These are phyloP conservation scores for Mirounga angustirostris DNA, from an alignment of 2,113 vertebrate species.

Conservation along the genomic window DNA sequence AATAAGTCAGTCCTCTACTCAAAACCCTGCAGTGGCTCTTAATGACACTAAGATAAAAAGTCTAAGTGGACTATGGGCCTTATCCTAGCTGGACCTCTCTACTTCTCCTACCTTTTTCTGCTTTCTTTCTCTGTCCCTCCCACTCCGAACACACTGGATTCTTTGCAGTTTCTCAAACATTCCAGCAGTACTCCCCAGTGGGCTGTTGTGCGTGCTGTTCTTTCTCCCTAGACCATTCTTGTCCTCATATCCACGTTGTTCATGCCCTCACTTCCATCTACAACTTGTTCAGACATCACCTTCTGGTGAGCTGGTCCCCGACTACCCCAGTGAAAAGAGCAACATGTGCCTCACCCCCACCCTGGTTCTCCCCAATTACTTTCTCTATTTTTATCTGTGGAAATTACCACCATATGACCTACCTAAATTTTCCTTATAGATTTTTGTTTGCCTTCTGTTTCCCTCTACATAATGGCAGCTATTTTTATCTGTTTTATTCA, in stretches of 20 bases:
- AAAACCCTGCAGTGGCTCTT: background rate
- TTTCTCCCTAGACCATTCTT: background rate
- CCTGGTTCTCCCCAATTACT: background rate
- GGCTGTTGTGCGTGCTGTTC: background rate
- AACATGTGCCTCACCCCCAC: background rate
- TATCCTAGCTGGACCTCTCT: background rate
- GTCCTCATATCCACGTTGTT: background rate
- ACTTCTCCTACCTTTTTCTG: background rate
- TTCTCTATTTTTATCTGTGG: background rate
- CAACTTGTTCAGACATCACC: background rate
- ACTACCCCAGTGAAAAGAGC: background rate
- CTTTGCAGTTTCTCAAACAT: background rate
- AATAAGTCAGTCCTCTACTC: background rate
- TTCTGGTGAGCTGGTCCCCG: background rate
- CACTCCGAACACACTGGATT: background rate
- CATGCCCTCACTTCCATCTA: background rate
- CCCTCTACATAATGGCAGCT: background rate
- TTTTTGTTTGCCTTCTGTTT: conserved; percentile 4
- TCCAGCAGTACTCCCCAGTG: background rate
- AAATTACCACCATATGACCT: background rate
- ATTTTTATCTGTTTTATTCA: conserved; percentile 16
- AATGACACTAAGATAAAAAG: background rate
- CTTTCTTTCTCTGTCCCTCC: background rate
- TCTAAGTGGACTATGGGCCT: background rate
- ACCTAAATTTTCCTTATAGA: background rate